Evolutionary conservation across 1,140 invertebrate species (phyloP).

Genomic region (Cataglyphis hispanica): DNA sequence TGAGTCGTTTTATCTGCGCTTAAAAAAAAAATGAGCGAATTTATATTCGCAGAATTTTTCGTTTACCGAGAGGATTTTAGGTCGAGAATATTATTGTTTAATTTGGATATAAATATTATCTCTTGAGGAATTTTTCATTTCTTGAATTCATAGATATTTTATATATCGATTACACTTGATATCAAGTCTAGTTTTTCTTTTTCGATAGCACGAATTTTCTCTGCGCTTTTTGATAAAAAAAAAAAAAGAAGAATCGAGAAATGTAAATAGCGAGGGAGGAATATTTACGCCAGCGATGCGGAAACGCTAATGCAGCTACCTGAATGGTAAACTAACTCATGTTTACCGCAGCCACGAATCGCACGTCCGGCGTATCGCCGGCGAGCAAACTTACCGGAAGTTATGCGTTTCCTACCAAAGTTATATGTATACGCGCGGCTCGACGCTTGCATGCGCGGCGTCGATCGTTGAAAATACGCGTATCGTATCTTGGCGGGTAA

Average conservation of each 20-base stretch:
- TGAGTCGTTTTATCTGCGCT: no score
- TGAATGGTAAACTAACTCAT: slow-evolving; percentile 43
- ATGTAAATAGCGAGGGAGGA: slow-evolving; percentile 8
- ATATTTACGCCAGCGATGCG: not conserved
- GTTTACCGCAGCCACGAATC: slow-evolving; percentile 48
- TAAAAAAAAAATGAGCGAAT: no score
- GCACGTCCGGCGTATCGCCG: slow-evolving; percentile 16
- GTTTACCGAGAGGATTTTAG: slow-evolving; percentile 11
- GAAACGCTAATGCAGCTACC: slow-evolving; percentile 65
- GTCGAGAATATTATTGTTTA: no score
- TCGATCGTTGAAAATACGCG: slow-evolving; percentile 45
- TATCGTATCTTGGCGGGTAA: slow-evolving; percentile 31
- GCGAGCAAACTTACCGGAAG: slow-evolving; percentile 56
- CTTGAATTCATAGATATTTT: slow-evolving; percentile 23
- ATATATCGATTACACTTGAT: not conserved
- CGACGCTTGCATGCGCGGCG: slow-evolving; percentile 14
- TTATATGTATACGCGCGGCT: slow-evolving; percentile 32
- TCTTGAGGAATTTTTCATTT: not conserved
- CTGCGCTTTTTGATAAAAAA: not conserved
- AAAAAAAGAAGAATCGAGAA: not conserved
- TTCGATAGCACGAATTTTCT: slow-evolving; percentile 56
- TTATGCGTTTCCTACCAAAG: slow-evolving; percentile 53
- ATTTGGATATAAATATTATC: no score
- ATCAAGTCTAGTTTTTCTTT: slow-evolving; percentile 33
- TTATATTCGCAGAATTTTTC: no score